Evolutionary conservation across 2,113 vertebrate genomes (phyloP).

Genomic region (Proterorhinus semilunaris): DNA sequence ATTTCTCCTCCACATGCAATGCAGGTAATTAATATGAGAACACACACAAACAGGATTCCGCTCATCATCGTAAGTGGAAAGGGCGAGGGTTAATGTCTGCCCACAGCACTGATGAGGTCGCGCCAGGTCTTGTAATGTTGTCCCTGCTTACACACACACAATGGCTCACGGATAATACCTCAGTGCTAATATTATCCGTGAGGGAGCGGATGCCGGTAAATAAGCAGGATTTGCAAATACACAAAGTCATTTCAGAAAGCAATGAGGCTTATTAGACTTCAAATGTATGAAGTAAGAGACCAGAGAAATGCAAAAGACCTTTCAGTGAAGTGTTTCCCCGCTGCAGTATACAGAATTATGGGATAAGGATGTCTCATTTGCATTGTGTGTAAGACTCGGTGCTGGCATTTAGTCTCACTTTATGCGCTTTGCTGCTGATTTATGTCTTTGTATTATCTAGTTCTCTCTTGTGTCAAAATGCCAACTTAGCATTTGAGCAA

Average conservation of each 20-base stretch:
- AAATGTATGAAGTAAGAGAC: not conserved
- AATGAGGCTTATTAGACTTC: slow-evolving; percentile 20
- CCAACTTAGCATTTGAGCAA: slow-evolving; percentile 64
- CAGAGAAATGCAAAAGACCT: not conserved
- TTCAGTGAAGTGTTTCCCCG: slow-evolving; percentile 7
- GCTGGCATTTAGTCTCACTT: slow-evolving; percentile 52
- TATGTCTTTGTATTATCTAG: slow-evolving; percentile 39
- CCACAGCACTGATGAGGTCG: slow-evolving; percentile 55
- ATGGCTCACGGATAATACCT: slow-evolving; percentile 28
- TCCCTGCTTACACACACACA: slow-evolving; percentile 51
- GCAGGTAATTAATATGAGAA: slow-evolving; percentile 46
- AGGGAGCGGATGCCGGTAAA: slow-evolving; percentile 34
- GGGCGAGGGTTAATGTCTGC: slow-evolving; percentile 13
- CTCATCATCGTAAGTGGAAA: not conserved
- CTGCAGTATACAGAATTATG: not conserved
- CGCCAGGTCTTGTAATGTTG: slow-evolving; percentile 47
- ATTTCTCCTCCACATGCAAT: not conserved
- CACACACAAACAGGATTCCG: slow-evolving; percentile 31
- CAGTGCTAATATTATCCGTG: slow-evolving; percentile 33
- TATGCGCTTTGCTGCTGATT: slow-evolving; percentile 44
- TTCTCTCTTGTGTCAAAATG: slow-evolving; percentile 53
- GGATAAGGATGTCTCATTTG: slow-evolving; percentile 10
- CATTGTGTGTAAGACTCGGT: slow-evolving; percentile 13
- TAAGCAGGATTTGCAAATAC: slow-evolving; percentile 37
- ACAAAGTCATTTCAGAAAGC: slow-evolving; percentile 28